A percentile compares a stretch with the other conserved stretches of the same genome.
Conservation (phyloP, 2,113 vertebrate species). For the Turnix velox region DNA sequence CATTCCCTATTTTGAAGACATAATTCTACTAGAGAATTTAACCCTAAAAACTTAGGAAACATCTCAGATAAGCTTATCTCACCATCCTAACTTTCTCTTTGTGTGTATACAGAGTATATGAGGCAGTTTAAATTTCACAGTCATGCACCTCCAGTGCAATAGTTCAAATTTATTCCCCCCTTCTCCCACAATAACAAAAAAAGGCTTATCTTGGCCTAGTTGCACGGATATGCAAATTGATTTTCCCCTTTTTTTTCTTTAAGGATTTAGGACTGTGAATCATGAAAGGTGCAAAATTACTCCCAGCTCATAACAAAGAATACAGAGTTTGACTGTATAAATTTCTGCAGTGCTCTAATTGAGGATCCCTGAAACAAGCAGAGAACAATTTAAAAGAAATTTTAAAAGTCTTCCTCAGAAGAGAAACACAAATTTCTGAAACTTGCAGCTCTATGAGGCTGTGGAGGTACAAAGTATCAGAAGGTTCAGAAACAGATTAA, state of each 20-base stretch:
- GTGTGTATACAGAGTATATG: not conserved
- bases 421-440: not conserved
- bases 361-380: rapidly evolving
- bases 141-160: not conserved
- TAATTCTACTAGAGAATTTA: not conserved
- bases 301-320: not conserved
- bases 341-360: not conserved
- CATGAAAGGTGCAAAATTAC: not conserved
- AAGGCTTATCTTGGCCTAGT: not conserved
- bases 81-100: not conserved
- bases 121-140: not conserved
- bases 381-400: not conserved
- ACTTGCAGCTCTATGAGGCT: not conserved
- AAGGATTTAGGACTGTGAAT: not conserved
- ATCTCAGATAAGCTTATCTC: not conserved
- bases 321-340: not conserved
- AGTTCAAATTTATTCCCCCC: not conserved
- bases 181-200: not conserved
- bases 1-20: not conserved
- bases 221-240: not conserved
- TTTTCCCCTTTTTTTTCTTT: not conserved
- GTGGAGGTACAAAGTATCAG: not conserved
- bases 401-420: not conserved
- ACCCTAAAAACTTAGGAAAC: not conserved
- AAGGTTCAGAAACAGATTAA: not conserved